Evolutionary conservation across 2,888 invertebrate species (phyloP), one percentile per base, ranked within the genome.

Genomic region (Ormyrus rosae): DNA sequence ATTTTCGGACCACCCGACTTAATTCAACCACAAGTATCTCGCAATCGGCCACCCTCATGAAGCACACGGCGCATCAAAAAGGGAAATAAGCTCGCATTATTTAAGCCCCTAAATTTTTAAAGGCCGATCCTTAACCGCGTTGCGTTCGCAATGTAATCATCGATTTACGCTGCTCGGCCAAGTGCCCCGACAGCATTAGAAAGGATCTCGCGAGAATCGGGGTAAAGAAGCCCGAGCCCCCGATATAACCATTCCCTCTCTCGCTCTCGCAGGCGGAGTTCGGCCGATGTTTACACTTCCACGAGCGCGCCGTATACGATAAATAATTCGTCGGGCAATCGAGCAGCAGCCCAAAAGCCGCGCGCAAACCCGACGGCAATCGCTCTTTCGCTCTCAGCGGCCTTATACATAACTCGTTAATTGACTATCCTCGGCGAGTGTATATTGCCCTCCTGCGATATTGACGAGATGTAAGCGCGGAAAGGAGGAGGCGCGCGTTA

Each of bases 301-400:
- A 65, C n/a, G 72, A 71, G 72, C 45, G 11, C 58, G 51, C n/a
- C 58, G 60, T 50, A 69, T 63, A 64, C 73, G 69, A 78, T 81
- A 65, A 81, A 81, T 81, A 74, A 81, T 78, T 74, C 78, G 56
- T 71, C 45, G 61, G 34, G 78, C 71, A 74, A 81, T 81, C 77
- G 81, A 78, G 73, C 69, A 34, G 51, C 34, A 8, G 46, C 9
- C 10, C 63, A 46, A 58, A 53, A 45, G 55, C 45, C 34, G 55
- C 19, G 56, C 19, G 65, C 55, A 71, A 71, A 50, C 61, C 51
- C 34, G 70, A 19, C 11, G 55, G 60, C 63, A n/a, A 8, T 69
- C 78, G 80, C 75, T 73, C 73, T 34, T 58, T 58, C 76, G 48
- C 60, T 50, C 70, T 75, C 71, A 79, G 64, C 71, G 64, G 81